These are phyloP conservation scores for Falco punctatus DNA, from an alignment of 2,113 vertebrate genomes.

Conservation along the genomic window DNA sequence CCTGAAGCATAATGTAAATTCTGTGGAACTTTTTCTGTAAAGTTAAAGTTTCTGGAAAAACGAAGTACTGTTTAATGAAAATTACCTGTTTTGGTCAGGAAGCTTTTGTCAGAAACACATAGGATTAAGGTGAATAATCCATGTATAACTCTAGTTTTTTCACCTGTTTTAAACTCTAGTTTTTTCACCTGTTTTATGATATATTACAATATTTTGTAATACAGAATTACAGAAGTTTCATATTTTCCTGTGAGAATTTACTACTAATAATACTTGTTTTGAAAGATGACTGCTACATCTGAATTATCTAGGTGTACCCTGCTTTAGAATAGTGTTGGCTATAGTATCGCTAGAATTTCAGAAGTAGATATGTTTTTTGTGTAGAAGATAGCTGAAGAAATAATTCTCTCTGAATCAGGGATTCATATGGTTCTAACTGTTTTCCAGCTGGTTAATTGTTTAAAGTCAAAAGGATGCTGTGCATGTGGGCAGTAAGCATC, in stretches of 20 bases:
- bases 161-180: neutral
- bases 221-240: neutral
- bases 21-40: neutral
- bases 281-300: neutral
- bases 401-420: neutral
- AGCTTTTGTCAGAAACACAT: neutral
- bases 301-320: neutral
- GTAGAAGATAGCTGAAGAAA: neutral
- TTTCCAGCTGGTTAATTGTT: neutral
- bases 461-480: neutral
- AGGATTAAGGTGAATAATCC: neutral
- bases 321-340: neutral
- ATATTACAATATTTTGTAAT: neutral
- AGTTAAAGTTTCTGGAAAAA: neutral
- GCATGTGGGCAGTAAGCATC: neutral
- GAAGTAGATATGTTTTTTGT: neutral
- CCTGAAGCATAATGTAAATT: neutral
- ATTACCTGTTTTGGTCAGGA: neutral
- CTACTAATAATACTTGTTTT: neutral
- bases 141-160: neutral
- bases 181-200: neutral
- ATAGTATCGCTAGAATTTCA: neutral
- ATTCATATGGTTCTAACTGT: neutral
- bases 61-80: neutral
- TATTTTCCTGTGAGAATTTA: neutral